Base-by-base conservation (phyloP, 2,888 invertebrate genomes). In the Philopedon plagiatum region DNA sequence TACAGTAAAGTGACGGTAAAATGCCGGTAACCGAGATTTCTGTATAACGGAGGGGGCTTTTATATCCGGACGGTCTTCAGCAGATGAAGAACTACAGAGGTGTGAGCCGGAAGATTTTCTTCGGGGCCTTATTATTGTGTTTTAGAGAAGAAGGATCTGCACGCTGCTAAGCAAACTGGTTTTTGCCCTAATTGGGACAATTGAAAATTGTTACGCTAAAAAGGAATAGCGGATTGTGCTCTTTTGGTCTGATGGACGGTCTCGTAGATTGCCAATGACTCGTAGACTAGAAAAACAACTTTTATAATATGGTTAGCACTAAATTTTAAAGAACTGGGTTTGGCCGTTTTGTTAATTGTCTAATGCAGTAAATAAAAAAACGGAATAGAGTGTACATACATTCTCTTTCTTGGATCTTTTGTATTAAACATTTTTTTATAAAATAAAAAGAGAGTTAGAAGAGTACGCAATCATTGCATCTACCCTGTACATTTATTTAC, bases 41-140 rank as follows among this genome's bases (percentile, higher is more conserved):
- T 23, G 23, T 51, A 19, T 65, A 32, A 21, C 41, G 68, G 68
- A 63, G 66, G 56, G 62, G 32, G 39, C 37, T 32, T 32, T 19
- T 56, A 44, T 57, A 60, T 69, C 69, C 73, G 64, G 68, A 56
- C 68, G 72, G 66, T 67, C 67, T 63, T 66, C 67, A 63, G 18
- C 67, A 62, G 72, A 72, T 74, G 78, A 79, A 79, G 80, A 80
- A 77, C 78, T 78, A 77, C 75, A 78, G 78, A 78, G 78, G 79
- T 80, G 80, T 79, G 78, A 80, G 77, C 75, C 80, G 79, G 80
- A 80, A 79, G 80, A 80, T 79, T 80, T 79, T 79, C 78, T 78
- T 78, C 81, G 79, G 80, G n/a, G 80, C 79, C 82, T 80, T 81
- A 80, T 81, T 79, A 80, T 78, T 79, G 49, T 68, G 67, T 72